These are phyloP conservation scores for Lissonota sp. DNA, from an alignment of 2,888 invertebrate genomes.

Conservation along the genomic window DNA sequence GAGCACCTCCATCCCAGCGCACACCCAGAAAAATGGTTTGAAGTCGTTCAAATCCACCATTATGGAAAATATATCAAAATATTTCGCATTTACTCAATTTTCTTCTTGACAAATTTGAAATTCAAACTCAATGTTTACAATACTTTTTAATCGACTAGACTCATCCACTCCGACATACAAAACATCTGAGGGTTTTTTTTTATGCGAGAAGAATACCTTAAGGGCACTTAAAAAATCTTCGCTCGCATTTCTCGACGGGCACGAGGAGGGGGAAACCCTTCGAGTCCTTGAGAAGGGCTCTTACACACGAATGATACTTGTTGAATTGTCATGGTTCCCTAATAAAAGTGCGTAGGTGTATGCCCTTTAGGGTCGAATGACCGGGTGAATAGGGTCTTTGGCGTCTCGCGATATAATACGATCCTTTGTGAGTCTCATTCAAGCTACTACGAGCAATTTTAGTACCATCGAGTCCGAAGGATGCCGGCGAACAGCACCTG, in stretches of 20 bases:
- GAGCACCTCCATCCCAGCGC: background rate
- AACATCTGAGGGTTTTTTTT: too few relatives aligned
- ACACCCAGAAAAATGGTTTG: background rate
- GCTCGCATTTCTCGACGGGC: background rate
- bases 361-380: conserved; percentile 81
- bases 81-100: too few relatives aligned
- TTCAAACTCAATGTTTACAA: too few relatives aligned
- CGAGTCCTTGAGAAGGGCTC: conserved; percentile 71
- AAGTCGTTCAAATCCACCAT: background rate
- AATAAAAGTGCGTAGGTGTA: conserved; percentile 83
- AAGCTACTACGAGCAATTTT: conserved; percentile 20
- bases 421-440: conserved; percentile 34
- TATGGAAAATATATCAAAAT: background rate
- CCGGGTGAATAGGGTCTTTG: conserved; percentile 61
- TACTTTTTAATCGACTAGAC: too few relatives aligned
- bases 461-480: background rate
- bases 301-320: conserved; percentile 68
- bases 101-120: too few relatives aligned
- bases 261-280: conserved; percentile 41
- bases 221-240: background rate
- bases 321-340: conserved; percentile 80
- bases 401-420: conserved; percentile 49
- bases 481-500: conserved; percentile 13
- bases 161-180: too few relatives aligned
- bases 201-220: background rate